These are phyloP conservation scores for Cirrhinus molitorella DNA, from an alignment of 2,797 vertebrate genomes.

Conservation along the genomic window DNA sequence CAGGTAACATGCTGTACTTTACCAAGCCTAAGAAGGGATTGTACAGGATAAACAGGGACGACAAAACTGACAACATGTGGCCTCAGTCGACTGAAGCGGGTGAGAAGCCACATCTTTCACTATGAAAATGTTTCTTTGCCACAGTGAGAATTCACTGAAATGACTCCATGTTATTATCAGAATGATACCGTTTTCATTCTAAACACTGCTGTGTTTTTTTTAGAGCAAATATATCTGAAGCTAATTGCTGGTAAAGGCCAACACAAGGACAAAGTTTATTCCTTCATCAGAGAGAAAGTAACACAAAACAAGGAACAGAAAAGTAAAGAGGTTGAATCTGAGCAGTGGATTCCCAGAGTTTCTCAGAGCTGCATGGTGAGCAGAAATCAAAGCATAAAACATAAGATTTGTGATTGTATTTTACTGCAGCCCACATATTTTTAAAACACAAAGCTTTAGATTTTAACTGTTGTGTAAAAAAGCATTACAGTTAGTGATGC, in stretches of 20 bases:
- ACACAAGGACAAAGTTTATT: slow-evolving; percentile 69
- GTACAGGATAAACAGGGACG: slow-evolving; percentile 51
- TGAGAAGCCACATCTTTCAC: slow-evolving; percentile 25
- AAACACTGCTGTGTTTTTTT: not conserved
- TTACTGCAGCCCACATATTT: too few species aligned
- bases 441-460: not conserved
- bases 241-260: slow-evolving; percentile 59
- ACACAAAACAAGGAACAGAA: too few species aligned
- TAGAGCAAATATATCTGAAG: slow-evolving; percentile 74
- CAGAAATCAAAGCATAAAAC: not conserved
- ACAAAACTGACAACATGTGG: not conserved
- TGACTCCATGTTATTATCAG: not conserved
- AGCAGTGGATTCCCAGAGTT: slow-evolving; percentile 72
- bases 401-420: too few species aligned
- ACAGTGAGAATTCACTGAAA: not conserved
- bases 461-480: not conserved
- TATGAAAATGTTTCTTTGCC: not conserved
- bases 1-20: slow-evolving; percentile 60
- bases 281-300: slow-evolving; percentile 76
- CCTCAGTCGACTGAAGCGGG: not conserved
- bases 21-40: slow-evolving; percentile 55
- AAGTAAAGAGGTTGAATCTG: not conserved
- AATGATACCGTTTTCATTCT: not conserved
- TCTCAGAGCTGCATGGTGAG: slow-evolving; percentile 78
- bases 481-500: not conserved